Percentiles rank a stretch among this genome's conserved stretches.
phyloP scores from a whole-genome alignment of 2,888 invertebrate species.

The Palloptera scutellata region DNA sequence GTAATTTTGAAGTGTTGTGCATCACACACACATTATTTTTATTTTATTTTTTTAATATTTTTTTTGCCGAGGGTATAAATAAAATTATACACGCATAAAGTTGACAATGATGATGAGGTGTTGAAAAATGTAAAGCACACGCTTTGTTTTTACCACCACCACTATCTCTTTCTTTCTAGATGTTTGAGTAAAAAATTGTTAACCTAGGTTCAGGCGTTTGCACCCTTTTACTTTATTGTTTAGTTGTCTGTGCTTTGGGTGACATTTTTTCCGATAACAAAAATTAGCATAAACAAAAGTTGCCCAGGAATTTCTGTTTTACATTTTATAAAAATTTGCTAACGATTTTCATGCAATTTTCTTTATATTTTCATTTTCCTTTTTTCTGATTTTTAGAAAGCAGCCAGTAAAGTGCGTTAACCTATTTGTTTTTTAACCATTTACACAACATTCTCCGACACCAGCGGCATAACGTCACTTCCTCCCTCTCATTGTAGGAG shows the following conservation, averaged over 20 bases:
- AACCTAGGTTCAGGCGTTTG: not conserved
- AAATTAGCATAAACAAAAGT: not conserved
- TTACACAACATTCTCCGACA: not conserved
- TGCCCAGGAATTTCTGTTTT: not conserved
- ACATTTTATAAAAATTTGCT: not conserved
- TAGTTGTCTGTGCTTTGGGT: no score
- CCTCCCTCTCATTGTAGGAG: constrained; percentile 19
- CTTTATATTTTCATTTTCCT: constrained; percentile 1
- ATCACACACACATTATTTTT: no score
- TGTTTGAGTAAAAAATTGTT: not conserved
- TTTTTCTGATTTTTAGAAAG: not conserved
- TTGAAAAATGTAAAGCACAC: no score
- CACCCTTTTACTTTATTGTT: not conserved
- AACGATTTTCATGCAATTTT: not conserved
- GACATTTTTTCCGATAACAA: not conserved
- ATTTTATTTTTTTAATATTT: no score
- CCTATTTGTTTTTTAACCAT: constrained; percentile 34
- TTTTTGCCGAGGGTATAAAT: no score
- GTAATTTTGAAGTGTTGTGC: no score
- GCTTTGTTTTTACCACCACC: no score
- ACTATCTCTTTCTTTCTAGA: no score
- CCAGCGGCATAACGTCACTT: constrained; percentile 10
- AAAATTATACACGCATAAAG: no score
- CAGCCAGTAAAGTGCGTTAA: constrained; percentile 34
- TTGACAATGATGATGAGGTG: no score